These are phyloP conservation scores for Gracilinanus agilis DNA, from an alignment of 2,113 vertebrate genomes.

Conservation along the genomic window DNA sequence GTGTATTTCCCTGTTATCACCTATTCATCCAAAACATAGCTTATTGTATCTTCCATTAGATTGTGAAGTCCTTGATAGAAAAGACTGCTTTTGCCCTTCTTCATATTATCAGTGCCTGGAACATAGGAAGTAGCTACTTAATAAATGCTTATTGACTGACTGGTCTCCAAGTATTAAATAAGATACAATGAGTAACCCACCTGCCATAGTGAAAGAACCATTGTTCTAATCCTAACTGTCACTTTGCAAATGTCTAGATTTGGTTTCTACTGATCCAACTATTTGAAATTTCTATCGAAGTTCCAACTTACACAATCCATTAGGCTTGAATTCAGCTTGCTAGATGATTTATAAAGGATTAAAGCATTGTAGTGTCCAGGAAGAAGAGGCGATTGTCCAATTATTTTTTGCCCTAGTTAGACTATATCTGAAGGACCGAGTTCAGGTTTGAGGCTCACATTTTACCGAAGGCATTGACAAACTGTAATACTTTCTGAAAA, in stretches of 20 bases:
- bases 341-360: constrained; percentile 18
- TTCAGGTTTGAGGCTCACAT: neutral
- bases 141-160: no score
- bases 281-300: neutral
- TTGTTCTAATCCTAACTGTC: neutral
- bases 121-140: no score
- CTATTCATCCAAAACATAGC: no score
- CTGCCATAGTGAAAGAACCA: neutral
- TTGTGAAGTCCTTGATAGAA: no score
- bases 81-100: no score
- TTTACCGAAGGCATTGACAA: neutral
- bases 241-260: neutral
- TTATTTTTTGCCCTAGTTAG: neutral
- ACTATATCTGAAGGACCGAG: neutral
- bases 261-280: neutral
- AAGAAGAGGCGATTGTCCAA: neutral
- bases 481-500: neutral
- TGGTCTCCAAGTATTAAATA: neutral
- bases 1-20: no score
- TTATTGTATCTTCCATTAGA: no score
- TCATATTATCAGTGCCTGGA: no score
- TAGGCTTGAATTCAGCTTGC: neutral
- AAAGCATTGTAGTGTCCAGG: neutral
- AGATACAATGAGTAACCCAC: neutral
- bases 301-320: neutral